These are phyloP conservation scores for Falco columbarius DNA, from an alignment of 2,797 vertebrate species.

Conservation along the genomic window DNA sequence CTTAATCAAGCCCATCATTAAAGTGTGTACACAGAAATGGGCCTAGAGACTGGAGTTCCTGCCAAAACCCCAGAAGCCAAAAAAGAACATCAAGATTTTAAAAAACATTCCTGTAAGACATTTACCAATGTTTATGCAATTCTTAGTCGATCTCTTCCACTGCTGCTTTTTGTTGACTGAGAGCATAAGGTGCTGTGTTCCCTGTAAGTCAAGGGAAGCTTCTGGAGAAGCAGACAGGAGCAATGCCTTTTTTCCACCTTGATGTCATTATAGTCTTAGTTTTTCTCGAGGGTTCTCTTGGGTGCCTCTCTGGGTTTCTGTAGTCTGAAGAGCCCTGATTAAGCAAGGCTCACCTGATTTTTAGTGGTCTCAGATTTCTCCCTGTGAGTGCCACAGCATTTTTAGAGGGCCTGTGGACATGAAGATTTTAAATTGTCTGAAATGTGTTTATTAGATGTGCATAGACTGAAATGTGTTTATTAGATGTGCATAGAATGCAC, in stretches of 20 bases:
- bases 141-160: slow-evolving; percentile 14
- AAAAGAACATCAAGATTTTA: slow-evolving; percentile 56
- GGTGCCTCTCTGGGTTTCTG: neutral
- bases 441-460: neutral
- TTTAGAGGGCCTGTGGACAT: neutral
- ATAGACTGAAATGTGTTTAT: neutral
- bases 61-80: slow-evolving; percentile 69
- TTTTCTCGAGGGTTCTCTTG: neutral
- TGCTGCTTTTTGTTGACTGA: neutral
- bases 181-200: slow-evolving; percentile 6
- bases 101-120: slow-evolving; percentile 41
- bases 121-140: slow-evolving; percentile 58
- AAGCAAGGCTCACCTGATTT: neutral
- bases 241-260: neutral
- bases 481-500: neutral
- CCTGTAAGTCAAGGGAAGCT: neutral
- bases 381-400: neutral
- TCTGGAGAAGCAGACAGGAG: neutral
- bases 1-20: slow-evolving; percentile 72
- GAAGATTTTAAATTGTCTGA: neutral
- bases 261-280: neutral
- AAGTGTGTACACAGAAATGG: slow-evolving; percentile 47
- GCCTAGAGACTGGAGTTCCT: neutral
- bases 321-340: neutral
- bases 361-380: neutral